Evolutionary conservation across 2,113 vertebrate species (phyloP).

Genomic region (Psittacus erithacus): DNA sequence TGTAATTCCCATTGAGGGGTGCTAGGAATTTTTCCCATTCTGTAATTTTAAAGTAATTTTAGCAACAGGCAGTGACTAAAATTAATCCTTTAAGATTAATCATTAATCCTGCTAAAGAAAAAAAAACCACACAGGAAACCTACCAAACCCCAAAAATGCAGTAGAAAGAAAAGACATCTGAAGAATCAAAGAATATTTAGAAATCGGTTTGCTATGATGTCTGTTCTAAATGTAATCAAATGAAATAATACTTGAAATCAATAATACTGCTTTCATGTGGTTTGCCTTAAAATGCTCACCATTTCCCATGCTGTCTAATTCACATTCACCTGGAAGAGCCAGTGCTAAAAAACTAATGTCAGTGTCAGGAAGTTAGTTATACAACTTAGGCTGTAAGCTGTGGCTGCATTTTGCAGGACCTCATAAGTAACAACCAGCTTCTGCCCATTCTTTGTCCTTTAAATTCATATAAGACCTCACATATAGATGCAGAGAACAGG

Average conservation of each 20-base stretch:
- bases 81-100: background rate
- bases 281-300: background rate
- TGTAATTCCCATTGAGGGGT: background rate
- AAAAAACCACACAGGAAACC: background rate
- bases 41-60: background rate
- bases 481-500: background rate
- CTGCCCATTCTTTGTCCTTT: background rate
- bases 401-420: background rate
- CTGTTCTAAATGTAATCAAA: background rate
- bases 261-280: background rate
- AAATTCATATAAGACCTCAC: background rate
- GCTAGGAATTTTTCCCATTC: background rate
- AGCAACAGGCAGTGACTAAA: background rate
- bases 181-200: background rate
- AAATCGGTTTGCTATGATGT: background rate
- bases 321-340: background rate
- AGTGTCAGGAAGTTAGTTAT: background rate
- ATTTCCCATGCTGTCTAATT: background rate
- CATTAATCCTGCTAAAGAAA: background rate
- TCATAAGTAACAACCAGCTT: background rate
- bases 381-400: background rate
- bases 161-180: background rate
- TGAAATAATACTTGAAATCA: background rate
- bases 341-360: background rate
- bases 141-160: background rate